A percentile compares a stretch with the other conserved stretches of the same genome.
phyloP scores from a whole-genome alignment of 2,888 invertebrate species.

The Drosophila affinis region DNA sequence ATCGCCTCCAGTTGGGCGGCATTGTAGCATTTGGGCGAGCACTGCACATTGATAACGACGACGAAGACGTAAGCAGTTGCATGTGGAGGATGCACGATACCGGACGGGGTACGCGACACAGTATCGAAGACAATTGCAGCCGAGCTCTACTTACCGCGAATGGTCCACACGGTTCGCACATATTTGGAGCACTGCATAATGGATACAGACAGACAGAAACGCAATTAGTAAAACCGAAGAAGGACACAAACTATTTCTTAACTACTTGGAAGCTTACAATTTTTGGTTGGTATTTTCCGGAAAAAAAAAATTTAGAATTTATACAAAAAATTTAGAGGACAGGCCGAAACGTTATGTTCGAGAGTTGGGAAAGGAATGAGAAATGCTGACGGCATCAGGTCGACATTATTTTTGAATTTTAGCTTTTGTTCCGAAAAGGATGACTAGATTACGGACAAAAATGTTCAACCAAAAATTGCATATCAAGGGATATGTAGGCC shows the following conservation, averaged over 20 bases:
- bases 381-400: not conserved
- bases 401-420: not conserved
- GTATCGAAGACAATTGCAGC: slow-evolving; percentile 1
- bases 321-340: slow-evolving; percentile 63
- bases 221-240: not conserved
- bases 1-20: slow-evolving; percentile 79
- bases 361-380: slow-evolving; percentile 68
- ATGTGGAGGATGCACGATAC: not conserved
- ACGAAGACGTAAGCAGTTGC: not conserved
- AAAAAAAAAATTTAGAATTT: slow-evolving; percentile 40
- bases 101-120: not conserved
- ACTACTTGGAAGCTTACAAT: slow-evolving; percentile 40
- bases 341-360: slow-evolving; percentile 62
- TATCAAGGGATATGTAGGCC: too few relatives aligned
- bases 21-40: slow-evolving; percentile 80
- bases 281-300: slow-evolving; percentile 41
- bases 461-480: not conserved
- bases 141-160: slow-evolving; percentile 79
- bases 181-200: slow-evolving; percentile 54
- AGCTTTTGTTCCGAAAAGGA: not conserved
- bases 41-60: slow-evolving; percentile 39
- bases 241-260: not conserved
- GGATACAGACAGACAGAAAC: not conserved
- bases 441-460: not conserved
- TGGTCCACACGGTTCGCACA: slow-evolving; percentile 82